Conservation (phyloP, 1,140 invertebrate species). For the Drosophila lacteicornis region DNA sequence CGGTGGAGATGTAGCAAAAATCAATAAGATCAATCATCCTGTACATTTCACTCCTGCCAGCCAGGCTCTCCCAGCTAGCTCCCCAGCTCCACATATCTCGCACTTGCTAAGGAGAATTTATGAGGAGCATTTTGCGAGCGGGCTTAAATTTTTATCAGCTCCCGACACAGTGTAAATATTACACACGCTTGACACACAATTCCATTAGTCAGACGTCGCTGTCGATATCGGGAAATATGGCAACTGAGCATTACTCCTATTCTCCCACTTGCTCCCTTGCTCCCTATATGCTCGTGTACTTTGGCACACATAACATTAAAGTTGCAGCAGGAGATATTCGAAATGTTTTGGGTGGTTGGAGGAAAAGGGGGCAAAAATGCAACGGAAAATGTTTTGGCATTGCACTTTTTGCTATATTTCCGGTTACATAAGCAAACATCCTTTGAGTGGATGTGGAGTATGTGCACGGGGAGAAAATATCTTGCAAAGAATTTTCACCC, state of each 20-base stretch:
- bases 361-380: conserved; percentile 49
- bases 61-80: background rate
- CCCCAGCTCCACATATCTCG: background rate
- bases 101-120: conserved; percentile 66
- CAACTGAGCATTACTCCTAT: conserved; percentile 40
- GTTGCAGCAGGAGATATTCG: conserved; percentile 52
- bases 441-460: conserved; percentile 20
- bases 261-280: background rate
- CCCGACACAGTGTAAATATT: conserved; percentile 83
- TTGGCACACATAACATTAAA: conserved; percentile 82
- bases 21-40: conserved; percentile 81
- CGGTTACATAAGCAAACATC: conserved; percentile 78
- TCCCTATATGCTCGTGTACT: conserved; percentile 17
- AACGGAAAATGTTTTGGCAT: conserved; percentile 82
- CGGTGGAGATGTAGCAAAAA: conserved; percentile 59
- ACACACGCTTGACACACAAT: conserved; percentile 83
- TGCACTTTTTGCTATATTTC: conserved; percentile 82
- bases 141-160: conserved; percentile 83
- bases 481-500: background rate
- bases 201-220: conserved; percentile 79
- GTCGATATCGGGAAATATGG: conserved; percentile 80
- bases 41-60: conserved; percentile 31
- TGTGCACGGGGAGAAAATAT: conserved; percentile 10
- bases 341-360: background rate
- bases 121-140: conserved; percentile 61